Evolutionary conservation across 2,113 vertebrate genomes (phyloP).

Genomic region (Eonycteris spelaea): DNA sequence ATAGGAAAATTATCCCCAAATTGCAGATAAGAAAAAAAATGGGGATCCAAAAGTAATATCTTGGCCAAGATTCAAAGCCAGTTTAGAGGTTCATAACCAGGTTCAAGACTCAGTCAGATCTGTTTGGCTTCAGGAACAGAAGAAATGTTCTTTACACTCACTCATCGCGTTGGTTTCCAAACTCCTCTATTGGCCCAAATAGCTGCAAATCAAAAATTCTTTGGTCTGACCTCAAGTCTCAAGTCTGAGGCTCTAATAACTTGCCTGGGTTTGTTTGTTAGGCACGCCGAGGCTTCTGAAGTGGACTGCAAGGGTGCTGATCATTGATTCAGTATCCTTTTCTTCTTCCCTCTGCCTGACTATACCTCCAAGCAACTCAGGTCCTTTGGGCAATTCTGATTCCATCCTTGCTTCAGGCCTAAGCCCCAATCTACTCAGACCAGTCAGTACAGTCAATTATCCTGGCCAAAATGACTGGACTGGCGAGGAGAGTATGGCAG

Average conservation of each 20-base stretch:
- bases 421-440: background rate
- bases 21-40: slow-evolving; percentile 21
- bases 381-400: background rate
- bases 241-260: background rate
- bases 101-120: slow-evolving; percentile 12
- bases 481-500: background rate
- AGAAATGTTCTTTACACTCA: background rate
- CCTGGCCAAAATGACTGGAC: background rate
- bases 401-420: background rate
- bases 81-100: background rate
- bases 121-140: background rate
- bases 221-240: background rate
- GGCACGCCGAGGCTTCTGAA: background rate
- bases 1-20: background rate
- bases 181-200: background rate
- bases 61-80: slow-evolving; percentile 21
- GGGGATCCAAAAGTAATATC: background rate
- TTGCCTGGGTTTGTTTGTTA: background rate
- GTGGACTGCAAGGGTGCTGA: background rate
- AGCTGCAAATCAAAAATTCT: background rate
- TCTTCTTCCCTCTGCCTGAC: background rate
- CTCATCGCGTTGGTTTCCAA: background rate
- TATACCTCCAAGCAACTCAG: background rate
- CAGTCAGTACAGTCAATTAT: background rate
- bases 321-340: background rate